These are phyloP conservation scores for Sclerurus mexicanus DNA, from an alignment of 2,113 vertebrate species.

Conservation along the genomic window DNA sequence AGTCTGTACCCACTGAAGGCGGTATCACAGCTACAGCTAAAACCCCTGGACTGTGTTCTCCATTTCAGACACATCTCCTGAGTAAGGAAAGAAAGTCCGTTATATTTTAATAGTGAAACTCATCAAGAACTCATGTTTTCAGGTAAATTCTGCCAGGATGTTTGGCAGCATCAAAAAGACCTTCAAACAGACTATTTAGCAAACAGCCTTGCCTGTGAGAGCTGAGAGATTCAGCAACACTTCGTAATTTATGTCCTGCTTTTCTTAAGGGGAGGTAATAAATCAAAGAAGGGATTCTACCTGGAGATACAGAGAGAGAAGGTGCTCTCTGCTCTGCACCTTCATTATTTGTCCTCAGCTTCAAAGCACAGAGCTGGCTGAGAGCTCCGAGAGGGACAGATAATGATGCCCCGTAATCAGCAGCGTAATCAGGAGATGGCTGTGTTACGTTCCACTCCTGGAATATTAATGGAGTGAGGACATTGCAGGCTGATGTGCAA, in stretches of 20 bases:
- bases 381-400: background rate
- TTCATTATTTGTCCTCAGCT: slow-evolving; percentile 31
- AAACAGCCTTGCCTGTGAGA: slow-evolving; percentile 4
- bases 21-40: background rate
- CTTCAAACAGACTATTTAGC: background rate
- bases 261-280: background rate
- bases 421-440: slow-evolving; percentile 3
- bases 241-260: background rate
- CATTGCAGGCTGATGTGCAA: background rate
- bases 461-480: slow-evolving; percentile 17
- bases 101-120: background rate
- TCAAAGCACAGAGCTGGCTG: background rate
- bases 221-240: background rate
- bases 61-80: background rate
- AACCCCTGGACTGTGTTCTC: background rate
- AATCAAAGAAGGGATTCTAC: slow-evolving; percentile 38
- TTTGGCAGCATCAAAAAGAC: slow-evolving; percentile 1
- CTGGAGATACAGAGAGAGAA: background rate
- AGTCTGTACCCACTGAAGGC: background rate
- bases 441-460: background rate
- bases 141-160: background rate
- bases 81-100: background rate
- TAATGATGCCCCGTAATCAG: slow-evolving; percentile 32
- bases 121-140: background rate
- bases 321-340: background rate